Evolutionary conservation across 2,888 invertebrate genomes (phyloP), one percentile per base, ranked within the genome.

Genomic region (Zootermopsis nevadensis): DNA sequence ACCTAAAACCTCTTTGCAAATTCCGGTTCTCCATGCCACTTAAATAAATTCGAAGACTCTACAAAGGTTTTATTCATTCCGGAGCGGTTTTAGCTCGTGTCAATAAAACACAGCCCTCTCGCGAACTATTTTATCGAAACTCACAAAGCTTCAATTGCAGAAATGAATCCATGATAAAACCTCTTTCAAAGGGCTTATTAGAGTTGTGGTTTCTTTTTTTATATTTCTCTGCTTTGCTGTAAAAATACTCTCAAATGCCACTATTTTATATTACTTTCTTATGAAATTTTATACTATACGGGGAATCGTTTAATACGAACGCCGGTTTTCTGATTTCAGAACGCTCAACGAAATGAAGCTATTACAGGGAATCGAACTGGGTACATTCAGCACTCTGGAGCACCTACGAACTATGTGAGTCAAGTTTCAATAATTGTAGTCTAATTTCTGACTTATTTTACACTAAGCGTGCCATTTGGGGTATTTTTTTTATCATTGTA

Each of bases 311-410:
- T 42, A 42, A 15, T 42, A 42, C 12, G 42, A 15, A 12, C 24
- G 22, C 10, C 53, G 12, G 19, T 12, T n/a, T 12, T 82, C 80
- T 69, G 24, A 60, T 91, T 91, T 42, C 90, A 93, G 93, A 87
- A 90, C 91, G 82, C 88, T 93, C 82, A 91, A 91, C 84, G 91
- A 91, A 86, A 90, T 93, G 82, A 92, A 92, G 15, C 89, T 89
- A 85, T 88, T 93, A 84, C 89, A 91, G 83, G 90, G 91, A 83
- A 90, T 94, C 30, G 92, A 90, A 81, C 91, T 91, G 66, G 93
- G 93, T 86, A 91, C 92, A 87, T 92, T 94, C 88, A 89, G 90
- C 42, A 90, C 91, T 87, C 91, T 93, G 89, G 91, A 91, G 83
- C 91, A 91, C 88, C 90, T 91, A 69, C 87, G 89, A 85, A 89